These are phyloP conservation scores for Poeciliopsis infans DNA, from an alignment of 2,797 vertebrate species.

Conservation along the genomic window DNA sequence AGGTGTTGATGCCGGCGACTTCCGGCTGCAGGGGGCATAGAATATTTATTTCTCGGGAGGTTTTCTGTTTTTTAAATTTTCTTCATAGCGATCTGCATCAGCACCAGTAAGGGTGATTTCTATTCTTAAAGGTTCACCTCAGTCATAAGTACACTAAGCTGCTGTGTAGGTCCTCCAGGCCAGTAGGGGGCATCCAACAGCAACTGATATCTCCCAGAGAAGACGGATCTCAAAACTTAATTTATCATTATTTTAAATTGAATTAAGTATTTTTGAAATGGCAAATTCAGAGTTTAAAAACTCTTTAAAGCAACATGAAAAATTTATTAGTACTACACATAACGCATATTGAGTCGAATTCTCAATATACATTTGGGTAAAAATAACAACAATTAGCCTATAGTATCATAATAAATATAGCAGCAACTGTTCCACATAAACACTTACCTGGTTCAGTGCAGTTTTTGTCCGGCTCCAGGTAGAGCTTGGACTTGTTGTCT, in stretches of 20 bases:
- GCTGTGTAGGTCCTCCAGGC: not conserved
- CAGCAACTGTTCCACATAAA: not conserved
- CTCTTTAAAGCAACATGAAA: not conserved
- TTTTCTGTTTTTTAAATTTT: not conserved
- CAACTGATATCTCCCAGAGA: not conserved
- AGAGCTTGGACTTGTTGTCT: conserved; percentile 76
- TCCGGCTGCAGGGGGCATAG: not conserved
- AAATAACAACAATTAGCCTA: not conserved
- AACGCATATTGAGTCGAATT: too few relatives aligned
- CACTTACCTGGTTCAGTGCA: conserved; percentile 91
- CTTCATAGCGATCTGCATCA: not conserved
- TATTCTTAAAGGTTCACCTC: not conserved
- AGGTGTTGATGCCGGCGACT: not conserved
- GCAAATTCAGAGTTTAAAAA: not conserved
- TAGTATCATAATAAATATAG: not conserved
- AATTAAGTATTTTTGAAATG: not conserved
- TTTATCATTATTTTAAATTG: not conserved
- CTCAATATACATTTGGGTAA: not conserved
- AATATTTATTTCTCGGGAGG: not conserved
- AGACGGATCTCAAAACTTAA: not conserved
- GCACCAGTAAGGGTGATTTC: not conserved
- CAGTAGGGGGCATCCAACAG: not conserved
- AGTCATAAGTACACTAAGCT: not conserved
- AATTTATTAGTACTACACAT: not conserved
- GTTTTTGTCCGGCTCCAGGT: conserved; percentile 78